Percentiles rank a stretch among this genome's conserved stretches.
These are phyloP conservation scores for Monarcha castaneiventris DNA, from an alignment of 2,113 vertebrate genomes.

Conservation along the genomic window DNA sequence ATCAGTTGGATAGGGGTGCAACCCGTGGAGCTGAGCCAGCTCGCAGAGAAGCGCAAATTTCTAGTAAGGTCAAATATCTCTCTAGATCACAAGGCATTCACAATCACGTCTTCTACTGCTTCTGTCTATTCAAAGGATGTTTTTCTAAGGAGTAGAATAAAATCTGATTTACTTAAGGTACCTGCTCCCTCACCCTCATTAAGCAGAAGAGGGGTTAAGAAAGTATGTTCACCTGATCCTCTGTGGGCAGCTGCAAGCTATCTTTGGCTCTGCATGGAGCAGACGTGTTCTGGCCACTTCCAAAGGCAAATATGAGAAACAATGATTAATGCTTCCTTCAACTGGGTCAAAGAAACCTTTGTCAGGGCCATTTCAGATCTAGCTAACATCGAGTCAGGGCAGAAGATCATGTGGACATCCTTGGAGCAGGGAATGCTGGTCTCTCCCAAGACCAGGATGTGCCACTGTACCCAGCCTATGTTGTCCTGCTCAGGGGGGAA, in stretches of 20 bases:
- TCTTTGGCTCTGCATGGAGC: neutral
- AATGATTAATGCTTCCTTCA: neutral
- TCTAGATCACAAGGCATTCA: neutral
- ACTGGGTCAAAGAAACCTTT: neutral
- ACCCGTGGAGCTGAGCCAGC: neutral
- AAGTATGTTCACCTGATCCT: neutral
- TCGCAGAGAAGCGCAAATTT: neutral
- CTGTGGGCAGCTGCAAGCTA: neutral
- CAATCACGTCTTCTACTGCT: neutral
- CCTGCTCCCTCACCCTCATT: neutral
- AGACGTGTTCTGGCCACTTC: neutral
- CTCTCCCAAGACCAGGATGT: fast-evolving
- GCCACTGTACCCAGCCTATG: fast-evolving
- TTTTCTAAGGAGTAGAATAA: neutral
- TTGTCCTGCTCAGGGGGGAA: neutral
- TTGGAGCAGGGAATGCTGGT: fast-evolving
- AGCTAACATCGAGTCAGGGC: fast-evolving
- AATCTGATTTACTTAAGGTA: neutral
- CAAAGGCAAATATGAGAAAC: neutral
- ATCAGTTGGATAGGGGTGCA: neutral
- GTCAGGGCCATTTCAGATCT: neutral
- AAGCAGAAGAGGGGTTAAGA: neutral
- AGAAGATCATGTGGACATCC: neutral
- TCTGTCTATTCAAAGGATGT: neutral
- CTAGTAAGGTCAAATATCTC: neutral